Evolutionary conservation across 1,140 invertebrate genomes (phyloP).

Genomic region (Brachionus paranguensis): DNA sequence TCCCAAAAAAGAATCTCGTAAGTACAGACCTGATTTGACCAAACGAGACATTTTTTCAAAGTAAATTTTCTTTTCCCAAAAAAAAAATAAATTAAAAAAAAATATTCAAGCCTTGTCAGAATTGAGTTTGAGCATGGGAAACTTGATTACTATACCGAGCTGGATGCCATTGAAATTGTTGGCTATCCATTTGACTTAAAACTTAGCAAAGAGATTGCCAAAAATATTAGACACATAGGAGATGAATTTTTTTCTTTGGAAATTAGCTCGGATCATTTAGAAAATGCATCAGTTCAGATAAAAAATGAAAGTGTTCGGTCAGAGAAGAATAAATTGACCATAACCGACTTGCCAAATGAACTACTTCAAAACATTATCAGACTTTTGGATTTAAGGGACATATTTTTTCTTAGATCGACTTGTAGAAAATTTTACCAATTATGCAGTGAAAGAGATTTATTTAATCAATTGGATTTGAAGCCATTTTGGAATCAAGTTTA

Average conservation of each 20-base stretch:
- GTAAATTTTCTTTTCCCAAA: not conserved
- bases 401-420: constrained; percentile 61
- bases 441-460: constrained; percentile 69
- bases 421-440: constrained; percentile 68
- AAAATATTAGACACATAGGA: not conserved
- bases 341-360: constrained; percentile 60
- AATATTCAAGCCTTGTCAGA: constrained; percentile 61
- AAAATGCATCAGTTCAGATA: too few species aligned
- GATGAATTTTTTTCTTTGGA: not conserved
- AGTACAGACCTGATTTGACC: not conserved
- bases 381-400: constrained; percentile 70
- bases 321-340: constrained; percentile 43
- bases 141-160: constrained; percentile 76
- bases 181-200: constrained; percentile 47
- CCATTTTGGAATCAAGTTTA: constrained; percentile 60
- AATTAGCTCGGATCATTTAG: not conserved
- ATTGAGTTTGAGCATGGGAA: constrained; percentile 76
- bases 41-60: not conserved
- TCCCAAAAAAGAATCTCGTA: not conserved
- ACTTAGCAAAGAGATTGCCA: not conserved
- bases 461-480: constrained; percentile 68
- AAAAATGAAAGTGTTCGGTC: not conserved
- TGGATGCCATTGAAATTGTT: constrained; percentile 75
- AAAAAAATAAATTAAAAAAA: not conserved
- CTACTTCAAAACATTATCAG: constrained; percentile 67